These are phyloP conservation scores for Schizopygopsis malacanthus DNA, from an alignment of 2,797 vertebrate species.

Conservation along the genomic window DNA sequence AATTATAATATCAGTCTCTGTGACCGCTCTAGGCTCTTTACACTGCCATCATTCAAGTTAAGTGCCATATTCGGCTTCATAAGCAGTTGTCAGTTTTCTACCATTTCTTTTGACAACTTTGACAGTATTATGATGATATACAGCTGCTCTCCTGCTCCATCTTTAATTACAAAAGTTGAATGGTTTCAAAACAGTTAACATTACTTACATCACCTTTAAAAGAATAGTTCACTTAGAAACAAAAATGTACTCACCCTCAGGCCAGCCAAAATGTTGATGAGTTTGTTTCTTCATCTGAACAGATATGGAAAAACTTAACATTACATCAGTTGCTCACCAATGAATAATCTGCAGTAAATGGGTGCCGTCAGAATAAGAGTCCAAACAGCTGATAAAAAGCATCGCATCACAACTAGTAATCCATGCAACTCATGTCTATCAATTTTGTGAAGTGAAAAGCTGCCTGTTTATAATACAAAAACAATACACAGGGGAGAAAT, in stretches of 20 bases:
- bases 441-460: background rate
- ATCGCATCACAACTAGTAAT: background rate
- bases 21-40: constrained; percentile 6
- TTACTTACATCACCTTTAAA: background rate
- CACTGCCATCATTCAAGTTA: background rate
- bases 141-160: background rate
- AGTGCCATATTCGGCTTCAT: constrained; percentile 10
- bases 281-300: background rate
- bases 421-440: background rate
- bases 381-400: background rate
- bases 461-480: background rate
- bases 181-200: background rate
- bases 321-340: background rate
- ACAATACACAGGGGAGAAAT: background rate
- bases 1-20: constrained; percentile 7
- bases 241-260: background rate
- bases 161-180: constrained; percentile 13
- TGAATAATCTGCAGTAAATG: background rate
- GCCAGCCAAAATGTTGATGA: background rate
- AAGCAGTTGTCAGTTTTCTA: constrained; percentile 23
- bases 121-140: background rate
- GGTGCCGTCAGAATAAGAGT: background rate
- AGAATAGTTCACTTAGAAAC: background rate
- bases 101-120: background rate
- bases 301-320: background rate